These are phyloP conservation scores for Psilanteris sp. DNA, from an alignment of 1,140 invertebrate species.

Conservation along the genomic window DNA sequence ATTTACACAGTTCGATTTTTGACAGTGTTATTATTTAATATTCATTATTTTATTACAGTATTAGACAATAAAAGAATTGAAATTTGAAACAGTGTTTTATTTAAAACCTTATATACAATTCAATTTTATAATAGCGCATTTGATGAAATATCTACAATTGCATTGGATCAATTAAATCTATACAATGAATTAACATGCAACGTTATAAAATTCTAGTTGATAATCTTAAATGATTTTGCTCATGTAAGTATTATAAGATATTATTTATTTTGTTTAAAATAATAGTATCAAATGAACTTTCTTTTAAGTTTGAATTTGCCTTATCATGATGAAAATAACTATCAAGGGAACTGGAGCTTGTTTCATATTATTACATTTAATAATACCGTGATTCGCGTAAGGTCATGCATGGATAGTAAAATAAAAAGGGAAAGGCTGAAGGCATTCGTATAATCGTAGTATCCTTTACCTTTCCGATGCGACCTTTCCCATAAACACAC, in stretches of 20 bases:
- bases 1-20: slow-evolving; percentile 17
- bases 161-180: slow-evolving; percentile 35
- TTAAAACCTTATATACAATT: slow-evolving; percentile 1
- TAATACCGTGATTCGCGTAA: slow-evolving; percentile 37
- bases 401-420: slow-evolving; percentile 52
- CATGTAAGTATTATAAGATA: slow-evolving; percentile 19
- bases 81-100: slow-evolving; percentile 30
- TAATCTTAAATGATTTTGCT: no score
- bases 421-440: slow-evolving; percentile 60
- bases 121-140: no score
- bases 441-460: slow-evolving; percentile 48
- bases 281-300: slow-evolving; percentile 24
- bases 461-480: slow-evolving; percentile 61
- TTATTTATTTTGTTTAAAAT: slow-evolving; percentile 25
- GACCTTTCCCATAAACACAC: slow-evolving; percentile 65
- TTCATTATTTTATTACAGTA: slow-evolving; percentile 50
- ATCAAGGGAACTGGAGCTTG: slow-evolving; percentile 44
- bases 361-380: slow-evolving; percentile 51
- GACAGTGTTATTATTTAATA: slow-evolving; percentile 28
- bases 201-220: background rate
- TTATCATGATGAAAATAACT: slow-evolving; percentile 58
- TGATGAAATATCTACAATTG: no score
- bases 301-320: slow-evolving; percentile 28
- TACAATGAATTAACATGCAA: slow-evolving; percentile 16
- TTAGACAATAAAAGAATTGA: slow-evolving; percentile 59